Evolutionary conservation across 2,888 invertebrate genomes (phyloP).

Genomic region (Ferrisia virgata): DNA sequence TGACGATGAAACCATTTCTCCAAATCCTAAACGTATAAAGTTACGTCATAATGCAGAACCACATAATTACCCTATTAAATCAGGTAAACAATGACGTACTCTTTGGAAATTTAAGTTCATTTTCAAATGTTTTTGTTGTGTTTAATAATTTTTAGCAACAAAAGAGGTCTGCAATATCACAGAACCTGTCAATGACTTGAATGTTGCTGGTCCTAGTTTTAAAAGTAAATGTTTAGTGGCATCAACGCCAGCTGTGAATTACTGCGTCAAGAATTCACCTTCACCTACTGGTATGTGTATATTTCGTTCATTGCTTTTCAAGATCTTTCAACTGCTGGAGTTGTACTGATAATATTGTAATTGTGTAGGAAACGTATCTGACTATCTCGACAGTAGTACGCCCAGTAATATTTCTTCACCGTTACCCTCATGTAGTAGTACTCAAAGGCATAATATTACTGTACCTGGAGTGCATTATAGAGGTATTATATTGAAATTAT

Average conservation of each 20-base stretch:
- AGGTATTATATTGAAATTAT: constrained; percentile 17
- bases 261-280: background rate
- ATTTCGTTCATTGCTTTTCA: background rate
- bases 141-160: background rate
- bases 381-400: background rate
- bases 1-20: constrained; percentile 33
- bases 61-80: background rate
- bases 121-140: background rate
- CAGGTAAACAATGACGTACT: background rate
- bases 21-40: constrained; percentile 35
- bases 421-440: constrained; percentile 8
- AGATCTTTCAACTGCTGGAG: background rate
- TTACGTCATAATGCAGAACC: background rate
- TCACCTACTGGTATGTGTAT: background rate
- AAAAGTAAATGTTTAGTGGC: constrained; percentile 18
- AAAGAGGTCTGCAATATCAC: constrained; percentile 14
- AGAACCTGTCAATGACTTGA: constrained; percentile 1
- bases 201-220: constrained; percentile 36
- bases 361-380: background rate
- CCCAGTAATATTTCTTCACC: constrained; percentile 17
- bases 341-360: background rate
- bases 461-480: constrained; percentile 29
- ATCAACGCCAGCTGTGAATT: constrained; percentile 30
- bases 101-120: background rate
- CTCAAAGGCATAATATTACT: constrained; percentile 42